phyloP scores from a whole-genome alignment of 2,797 vertebrate species.

The Pseudochirops corinnae region DNA sequence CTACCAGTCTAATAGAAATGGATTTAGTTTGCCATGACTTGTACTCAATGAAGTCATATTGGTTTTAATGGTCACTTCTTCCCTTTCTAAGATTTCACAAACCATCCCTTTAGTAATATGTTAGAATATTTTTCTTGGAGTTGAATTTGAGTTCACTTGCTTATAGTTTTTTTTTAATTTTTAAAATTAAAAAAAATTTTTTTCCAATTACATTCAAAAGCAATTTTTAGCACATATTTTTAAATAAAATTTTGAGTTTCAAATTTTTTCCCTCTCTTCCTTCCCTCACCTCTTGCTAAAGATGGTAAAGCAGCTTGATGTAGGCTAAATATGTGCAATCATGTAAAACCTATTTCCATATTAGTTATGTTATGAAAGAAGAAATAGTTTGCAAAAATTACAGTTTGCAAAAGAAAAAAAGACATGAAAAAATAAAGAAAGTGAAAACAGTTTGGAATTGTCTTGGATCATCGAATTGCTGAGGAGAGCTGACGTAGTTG shows the following conservation, averaged over 20 bases:
- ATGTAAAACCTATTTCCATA: background rate
- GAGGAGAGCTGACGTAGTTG: background rate
- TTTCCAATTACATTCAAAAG: background rate
- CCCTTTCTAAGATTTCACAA: background rate
- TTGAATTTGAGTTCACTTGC: background rate
- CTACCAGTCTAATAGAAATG: background rate
- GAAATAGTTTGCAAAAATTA: background rate
- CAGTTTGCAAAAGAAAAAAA: background rate
- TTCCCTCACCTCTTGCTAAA: background rate
- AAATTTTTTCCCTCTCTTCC: too few relatives aligned
- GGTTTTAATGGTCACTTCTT: background rate
- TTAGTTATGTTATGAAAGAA: background rate
- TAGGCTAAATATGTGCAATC: background rate
- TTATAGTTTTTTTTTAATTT: background rate
- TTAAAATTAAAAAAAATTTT: background rate
- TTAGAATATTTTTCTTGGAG: background rate
- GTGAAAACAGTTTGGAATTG: too few relatives aligned
- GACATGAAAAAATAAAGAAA: too few relatives aligned
- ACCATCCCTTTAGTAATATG: background rate
- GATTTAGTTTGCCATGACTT: background rate
- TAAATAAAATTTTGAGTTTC: too few relatives aligned
- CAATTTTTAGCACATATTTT: background rate
- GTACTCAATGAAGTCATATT: background rate
- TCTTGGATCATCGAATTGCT: background rate
- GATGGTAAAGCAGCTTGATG: background rate